A percentile compares a stretch with the other conserved stretches of the same genome.
Conservation (phyloP, 53 echinoderm and acorn worm species). For the Holothuria leucospilota region DNA sequence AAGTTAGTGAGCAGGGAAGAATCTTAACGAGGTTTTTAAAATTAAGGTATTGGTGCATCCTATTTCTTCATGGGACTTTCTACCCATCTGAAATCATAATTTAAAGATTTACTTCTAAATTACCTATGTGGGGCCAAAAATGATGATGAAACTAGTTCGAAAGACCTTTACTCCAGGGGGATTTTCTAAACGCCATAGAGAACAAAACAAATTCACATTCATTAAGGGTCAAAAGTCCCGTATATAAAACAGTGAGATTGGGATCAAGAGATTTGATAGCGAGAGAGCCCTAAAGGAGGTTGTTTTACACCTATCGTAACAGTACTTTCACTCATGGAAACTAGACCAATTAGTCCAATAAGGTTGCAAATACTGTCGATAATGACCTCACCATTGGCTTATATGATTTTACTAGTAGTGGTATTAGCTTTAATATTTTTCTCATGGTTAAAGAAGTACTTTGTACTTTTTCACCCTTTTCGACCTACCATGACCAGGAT, state of each 20-base stretch:
- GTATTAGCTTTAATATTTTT: not conserved
- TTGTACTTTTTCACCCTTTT: too few species aligned
- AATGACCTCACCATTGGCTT: not conserved
- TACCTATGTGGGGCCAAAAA: not conserved
- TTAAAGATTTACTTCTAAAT: not conserved
- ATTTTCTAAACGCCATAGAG: not conserved
- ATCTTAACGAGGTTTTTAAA: too few species aligned
- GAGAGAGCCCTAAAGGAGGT: not conserved
- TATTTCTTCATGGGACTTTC: too few species aligned
- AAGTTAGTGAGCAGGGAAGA: too few species aligned
- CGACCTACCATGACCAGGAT: slow-evolving; percentile 46
- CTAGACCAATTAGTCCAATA: not conserved
- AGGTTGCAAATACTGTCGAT: not conserved
- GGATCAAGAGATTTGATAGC: not conserved
- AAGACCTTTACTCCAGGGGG: not conserved
- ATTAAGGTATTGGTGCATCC: too few species aligned
- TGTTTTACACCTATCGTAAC: not conserved
- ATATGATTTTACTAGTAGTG: not conserved
- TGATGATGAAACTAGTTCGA: too few species aligned
- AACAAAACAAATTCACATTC: not conserved
- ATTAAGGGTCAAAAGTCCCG: not conserved
- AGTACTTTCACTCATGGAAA: not conserved
- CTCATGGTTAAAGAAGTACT: too few species aligned
- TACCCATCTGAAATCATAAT: too few species aligned
- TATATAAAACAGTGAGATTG: not conserved